phyloP scores from a whole-genome alignment of 2,888 invertebrate genomes.

The Pasiphila rectangulata region DNA sequence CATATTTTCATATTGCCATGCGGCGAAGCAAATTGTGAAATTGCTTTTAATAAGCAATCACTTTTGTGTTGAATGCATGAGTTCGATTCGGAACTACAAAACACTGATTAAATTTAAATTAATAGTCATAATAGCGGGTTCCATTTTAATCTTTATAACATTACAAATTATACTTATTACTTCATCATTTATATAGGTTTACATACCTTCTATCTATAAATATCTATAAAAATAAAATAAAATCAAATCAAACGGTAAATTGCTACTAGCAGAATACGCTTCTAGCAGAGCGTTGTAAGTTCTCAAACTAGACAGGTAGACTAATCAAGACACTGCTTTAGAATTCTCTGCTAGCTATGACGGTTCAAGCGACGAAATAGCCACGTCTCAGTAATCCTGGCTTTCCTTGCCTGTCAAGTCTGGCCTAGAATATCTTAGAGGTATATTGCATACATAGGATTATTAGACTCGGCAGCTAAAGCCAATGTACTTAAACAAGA shows the following conservation, averaged over 20 bases:
- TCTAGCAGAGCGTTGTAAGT: not conserved
- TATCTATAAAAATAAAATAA: too few relatives aligned
- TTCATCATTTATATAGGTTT: too few relatives aligned
- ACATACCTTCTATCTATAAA: too few relatives aligned
- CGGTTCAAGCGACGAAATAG: conserved; percentile 13
- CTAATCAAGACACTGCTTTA: conserved; percentile 8
- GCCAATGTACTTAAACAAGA: conserved; percentile 3
- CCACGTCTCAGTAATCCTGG: conserved; percentile 17
- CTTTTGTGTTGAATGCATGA: conserved; percentile 21
- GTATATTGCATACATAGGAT: conserved; percentile 8
- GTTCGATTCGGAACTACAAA: conserved; percentile 4
- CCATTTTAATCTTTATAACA: not conserved
- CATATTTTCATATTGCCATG: conserved; percentile 36
- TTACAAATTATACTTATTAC: too few relatives aligned
- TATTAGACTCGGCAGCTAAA: conserved; percentile 12
- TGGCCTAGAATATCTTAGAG: conserved; percentile 12
- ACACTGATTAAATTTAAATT: conserved; percentile 7
- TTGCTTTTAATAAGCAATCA: conserved; percentile 37
- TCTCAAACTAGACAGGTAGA: not conserved
- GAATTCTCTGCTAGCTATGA: conserved; percentile 15
- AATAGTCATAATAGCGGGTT: not conserved
- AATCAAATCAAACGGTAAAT: not conserved
- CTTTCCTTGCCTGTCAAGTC: conserved; percentile 9
- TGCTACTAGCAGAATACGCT: not conserved
- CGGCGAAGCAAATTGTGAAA: conserved; percentile 31